Evolutionary conservation across 1,140 invertebrate species (phyloP).

Genomic region (Drosophila ficusphila): DNA sequence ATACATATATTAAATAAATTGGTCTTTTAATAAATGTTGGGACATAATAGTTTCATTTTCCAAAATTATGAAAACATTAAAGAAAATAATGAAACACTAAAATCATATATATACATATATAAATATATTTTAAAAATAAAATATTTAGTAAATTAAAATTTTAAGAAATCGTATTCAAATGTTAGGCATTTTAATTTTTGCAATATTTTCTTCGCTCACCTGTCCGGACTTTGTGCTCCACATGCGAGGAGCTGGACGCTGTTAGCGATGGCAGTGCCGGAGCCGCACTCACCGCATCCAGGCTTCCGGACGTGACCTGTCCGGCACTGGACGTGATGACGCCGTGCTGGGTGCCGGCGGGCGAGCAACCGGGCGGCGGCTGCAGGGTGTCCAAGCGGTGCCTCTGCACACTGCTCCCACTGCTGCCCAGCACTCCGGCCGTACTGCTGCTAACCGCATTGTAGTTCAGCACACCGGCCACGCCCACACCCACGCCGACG

Average conservation of each 20-base stretch:
- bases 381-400: conserved; percentile 76
- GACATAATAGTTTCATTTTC: too few relatives aligned
- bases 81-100: too few relatives aligned
- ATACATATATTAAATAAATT: too few relatives aligned
- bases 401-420: conserved; percentile 59
- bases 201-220: conserved; percentile 42
- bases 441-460: conserved; percentile 77
- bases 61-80: too few relatives aligned
- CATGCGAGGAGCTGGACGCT: conserved; percentile 57
- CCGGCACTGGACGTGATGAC: conserved; percentile 75
- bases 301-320: conserved; percentile 34
- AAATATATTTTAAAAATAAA: not conserved
- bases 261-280: conserved; percentile 45
- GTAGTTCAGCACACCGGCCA: conserved; percentile 71
- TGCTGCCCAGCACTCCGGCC: conserved; percentile 53
- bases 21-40: too few relatives aligned
- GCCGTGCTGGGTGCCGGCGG: conserved; percentile 72
- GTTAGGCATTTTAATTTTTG: not conserved
- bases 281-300: conserved; percentile 62
- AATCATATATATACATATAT: too few relatives aligned
- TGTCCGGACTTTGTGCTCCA: conserved; percentile 70
- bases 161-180: too few relatives aligned
- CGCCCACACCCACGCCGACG: conserved; percentile 50
- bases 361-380: conserved; percentile 72
- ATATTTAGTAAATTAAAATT: too few relatives aligned